A percentile compares a stretch with the other conserved stretches of the same genome.
These are phyloP conservation scores for Phengaris alcon DNA, from an alignment of 2,888 invertebrate genomes.

Conservation along the genomic window DNA sequence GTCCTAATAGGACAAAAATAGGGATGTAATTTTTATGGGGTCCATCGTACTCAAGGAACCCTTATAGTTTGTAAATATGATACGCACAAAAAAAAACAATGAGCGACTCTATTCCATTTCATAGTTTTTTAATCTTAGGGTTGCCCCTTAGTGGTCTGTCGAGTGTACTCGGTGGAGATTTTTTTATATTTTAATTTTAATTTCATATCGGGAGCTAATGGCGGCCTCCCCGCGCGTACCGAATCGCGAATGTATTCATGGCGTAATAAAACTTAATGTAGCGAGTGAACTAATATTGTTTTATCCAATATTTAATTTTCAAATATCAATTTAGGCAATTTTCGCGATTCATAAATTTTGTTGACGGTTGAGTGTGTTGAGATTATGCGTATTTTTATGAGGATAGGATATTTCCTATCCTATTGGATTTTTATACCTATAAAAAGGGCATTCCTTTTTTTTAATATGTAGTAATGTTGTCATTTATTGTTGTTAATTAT, in stretches of 20 bases:
- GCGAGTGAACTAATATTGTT: conserved; percentile 79
- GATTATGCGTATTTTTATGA: conserved; percentile 3
- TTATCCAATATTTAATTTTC: conserved; percentile 77
- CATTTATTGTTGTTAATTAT: too few species aligned
- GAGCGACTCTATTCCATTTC: conserved; percentile 50
- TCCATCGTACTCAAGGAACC: too few species aligned
- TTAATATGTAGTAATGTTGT: background rate
- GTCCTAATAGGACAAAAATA: too few species aligned
- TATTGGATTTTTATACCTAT: background rate
- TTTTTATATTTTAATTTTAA: conserved; percentile 80
- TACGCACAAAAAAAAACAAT: background rate
- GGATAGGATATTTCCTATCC: background rate
- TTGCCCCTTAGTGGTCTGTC: conserved; percentile 75
- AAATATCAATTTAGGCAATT: conserved; percentile 65
- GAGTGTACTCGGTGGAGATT: conserved; percentile 71
- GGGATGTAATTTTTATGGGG: too few species aligned
- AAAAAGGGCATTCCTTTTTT: background rate
- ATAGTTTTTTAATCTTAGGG: conserved; percentile 67
- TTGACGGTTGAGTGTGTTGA: conserved; percentile 36
- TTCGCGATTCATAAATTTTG: conserved; percentile 72
- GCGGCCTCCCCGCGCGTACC: conserved; percentile 74
- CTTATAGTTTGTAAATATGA: too few species aligned
- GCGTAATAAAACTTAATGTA: conserved; percentile 76
- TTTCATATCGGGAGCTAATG: conserved; percentile 78
- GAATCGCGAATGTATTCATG: conserved; percentile 76